phyloP scores from a whole-genome alignment of 2,113 vertebrate species.

The Rhadina sibilatrix region DNA sequence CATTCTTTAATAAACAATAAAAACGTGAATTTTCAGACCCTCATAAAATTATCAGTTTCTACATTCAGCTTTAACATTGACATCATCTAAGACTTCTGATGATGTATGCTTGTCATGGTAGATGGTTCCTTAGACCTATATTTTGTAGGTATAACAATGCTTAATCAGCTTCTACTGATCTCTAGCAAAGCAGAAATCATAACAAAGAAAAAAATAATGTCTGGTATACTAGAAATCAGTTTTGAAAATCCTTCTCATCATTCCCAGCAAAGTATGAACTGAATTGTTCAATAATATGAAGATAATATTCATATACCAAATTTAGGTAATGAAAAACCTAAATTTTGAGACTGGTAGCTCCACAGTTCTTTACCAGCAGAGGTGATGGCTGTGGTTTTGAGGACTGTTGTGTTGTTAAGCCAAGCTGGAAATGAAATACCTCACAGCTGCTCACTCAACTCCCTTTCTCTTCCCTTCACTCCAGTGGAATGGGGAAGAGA shows the following conservation, averaged over 20 bases:
- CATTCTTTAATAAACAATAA: neutral
- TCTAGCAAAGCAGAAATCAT: neutral
- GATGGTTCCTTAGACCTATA: neutral
- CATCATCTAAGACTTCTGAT: neutral
- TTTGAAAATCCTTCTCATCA: neutral
- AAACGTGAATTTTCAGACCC: neutral
- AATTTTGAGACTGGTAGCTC: neutral
- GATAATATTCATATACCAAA: neutral
- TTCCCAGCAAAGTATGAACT: neutral
- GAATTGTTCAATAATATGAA: neutral
- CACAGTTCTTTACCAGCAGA: neutral
- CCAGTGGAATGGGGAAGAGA: neutral
- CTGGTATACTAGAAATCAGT: neutral
- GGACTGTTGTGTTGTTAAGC: neutral
- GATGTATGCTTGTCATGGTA: neutral
- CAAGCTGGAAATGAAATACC: neutral
- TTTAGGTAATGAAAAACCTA: neutral
- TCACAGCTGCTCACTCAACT: accelerated
- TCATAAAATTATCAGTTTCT: neutral
- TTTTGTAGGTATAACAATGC: neutral
- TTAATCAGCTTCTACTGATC: neutral
- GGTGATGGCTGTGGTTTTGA: neutral
- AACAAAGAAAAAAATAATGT: neutral
- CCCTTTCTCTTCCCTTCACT: too few relatives aligned
- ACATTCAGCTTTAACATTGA: neutral